Conservation (phyloP, 2,797 vertebrate genomes). For the Propithecus deckenii region DNA sequence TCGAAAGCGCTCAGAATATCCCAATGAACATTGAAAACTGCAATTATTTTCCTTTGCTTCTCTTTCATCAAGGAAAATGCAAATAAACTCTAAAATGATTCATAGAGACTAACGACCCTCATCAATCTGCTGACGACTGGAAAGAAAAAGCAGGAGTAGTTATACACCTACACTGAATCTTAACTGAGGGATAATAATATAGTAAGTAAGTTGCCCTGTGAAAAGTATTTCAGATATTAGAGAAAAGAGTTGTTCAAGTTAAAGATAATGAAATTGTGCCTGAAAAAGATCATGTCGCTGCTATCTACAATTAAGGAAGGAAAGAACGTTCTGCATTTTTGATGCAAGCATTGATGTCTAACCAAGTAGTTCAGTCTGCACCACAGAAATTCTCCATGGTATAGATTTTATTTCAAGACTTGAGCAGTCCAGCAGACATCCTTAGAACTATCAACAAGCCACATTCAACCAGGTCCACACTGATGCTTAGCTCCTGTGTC, state of each 20-base stretch:
- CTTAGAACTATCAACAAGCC: not conserved
- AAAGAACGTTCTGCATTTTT: not conserved
- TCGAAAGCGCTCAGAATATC: slow-evolving; percentile 69
- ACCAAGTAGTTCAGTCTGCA: not conserved
- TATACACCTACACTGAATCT: slow-evolving; percentile 73
- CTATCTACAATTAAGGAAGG: not conserved
- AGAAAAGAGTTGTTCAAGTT: slow-evolving; percentile 36
- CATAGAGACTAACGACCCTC: slow-evolving; percentile 59
- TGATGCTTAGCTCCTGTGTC: not conserved
- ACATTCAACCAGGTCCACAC: not conserved
- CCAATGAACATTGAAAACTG: slow-evolving; percentile 63
- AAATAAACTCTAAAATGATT: slow-evolving; percentile 75
- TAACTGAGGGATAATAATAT: slow-evolving; percentile 65
- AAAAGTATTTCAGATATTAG: slow-evolving; percentile 57
- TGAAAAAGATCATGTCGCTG: not conserved
- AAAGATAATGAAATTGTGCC: slow-evolving; percentile 45
- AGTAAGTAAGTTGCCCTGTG: slow-evolving; percentile 45
- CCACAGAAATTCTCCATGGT: not conserved
- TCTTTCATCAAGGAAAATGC: slow-evolving; percentile 69
- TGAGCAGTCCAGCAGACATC: not conserved
- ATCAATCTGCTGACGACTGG: slow-evolving; percentile 66
- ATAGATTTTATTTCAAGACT: not conserved
- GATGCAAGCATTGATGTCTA: not conserved
- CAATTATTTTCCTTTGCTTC: slow-evolving; percentile 73
- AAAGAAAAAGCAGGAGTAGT: slow-evolving; percentile 58